Percentiles rank a stretch among this genome's conserved stretches.
phyloP scores from a whole-genome alignment of 2,797 vertebrate genomes.

The Amblyopsis hoosieri region DNA sequence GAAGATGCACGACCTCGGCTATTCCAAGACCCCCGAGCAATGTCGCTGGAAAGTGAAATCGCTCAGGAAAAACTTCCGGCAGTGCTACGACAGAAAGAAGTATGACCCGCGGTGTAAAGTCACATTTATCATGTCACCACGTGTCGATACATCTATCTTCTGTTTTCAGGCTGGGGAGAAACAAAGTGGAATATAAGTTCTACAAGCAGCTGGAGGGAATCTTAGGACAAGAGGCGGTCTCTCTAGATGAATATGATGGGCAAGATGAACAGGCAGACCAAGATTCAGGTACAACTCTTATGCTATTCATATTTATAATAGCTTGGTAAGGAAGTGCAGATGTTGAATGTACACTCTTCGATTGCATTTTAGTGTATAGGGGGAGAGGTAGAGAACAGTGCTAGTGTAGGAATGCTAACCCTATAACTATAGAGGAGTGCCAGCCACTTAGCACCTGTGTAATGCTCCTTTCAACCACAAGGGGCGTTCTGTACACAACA shows the following conservation, averaged over 20 bases:
- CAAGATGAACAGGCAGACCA: slow-evolving; percentile 57
- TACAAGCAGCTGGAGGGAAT: slow-evolving; percentile 69
- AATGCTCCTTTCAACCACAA: no score
- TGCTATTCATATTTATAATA: no score
- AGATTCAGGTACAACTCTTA: slow-evolving; percentile 50
- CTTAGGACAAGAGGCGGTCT: slow-evolving; percentile 57
- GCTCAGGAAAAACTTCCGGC: slow-evolving; percentile 70
- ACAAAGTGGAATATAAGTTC: slow-evolving; percentile 64
- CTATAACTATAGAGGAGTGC: no score
- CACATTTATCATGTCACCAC: no score
- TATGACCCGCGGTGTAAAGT: slow-evolving; percentile 32
- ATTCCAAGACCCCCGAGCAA: slow-evolving; percentile 79
- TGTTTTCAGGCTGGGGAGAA: slow-evolving; percentile 55
- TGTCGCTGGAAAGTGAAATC: slow-evolving; percentile 84
- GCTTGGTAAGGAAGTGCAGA: no score
- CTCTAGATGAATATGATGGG: slow-evolving; percentile 65
- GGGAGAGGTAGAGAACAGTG: no score
- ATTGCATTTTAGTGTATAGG: no score
- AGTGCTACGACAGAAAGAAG: slow-evolving; percentile 71
- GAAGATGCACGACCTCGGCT: slow-evolving; percentile 75
- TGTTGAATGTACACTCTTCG: no score
- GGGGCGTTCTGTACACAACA: no score
- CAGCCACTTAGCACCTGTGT: no score
- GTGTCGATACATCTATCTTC: not conserved
- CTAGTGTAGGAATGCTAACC: no score